A percentile compares a stretch with the other conserved stretches of the same genome.
phyloP scores from a whole-genome alignment of 2,888 invertebrate genomes.

The Idaea biselata region DNA sequence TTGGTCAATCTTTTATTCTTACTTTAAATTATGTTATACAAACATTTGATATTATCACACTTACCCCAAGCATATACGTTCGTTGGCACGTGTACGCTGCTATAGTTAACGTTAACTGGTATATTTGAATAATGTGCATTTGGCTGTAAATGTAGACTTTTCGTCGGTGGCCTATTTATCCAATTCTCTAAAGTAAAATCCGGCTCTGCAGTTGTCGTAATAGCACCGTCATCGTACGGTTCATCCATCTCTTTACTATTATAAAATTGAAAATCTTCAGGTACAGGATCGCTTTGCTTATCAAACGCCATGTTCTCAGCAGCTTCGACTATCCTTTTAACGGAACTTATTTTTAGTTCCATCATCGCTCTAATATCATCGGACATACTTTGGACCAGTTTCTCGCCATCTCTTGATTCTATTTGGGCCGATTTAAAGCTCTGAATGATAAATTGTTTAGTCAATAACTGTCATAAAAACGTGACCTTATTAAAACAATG shows the following conservation, averaged over 20 bases:
- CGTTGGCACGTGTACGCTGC: constrained; percentile 96
- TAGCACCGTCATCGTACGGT: constrained; percentile 71
- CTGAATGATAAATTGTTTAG: constrained; percentile 54
- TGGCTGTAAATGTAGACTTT: constrained; percentile 83
- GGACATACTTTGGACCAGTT: constrained; percentile 90
- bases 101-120: constrained; percentile 87
- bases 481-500: not conserved
- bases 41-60: constrained; percentile 25
- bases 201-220: constrained; percentile 78
- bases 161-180: constrained; percentile 78
- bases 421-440: constrained; percentile 90
- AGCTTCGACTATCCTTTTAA: constrained; percentile 92
- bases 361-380: constrained; percentile 93
- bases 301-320: constrained; percentile 90
- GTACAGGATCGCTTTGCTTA: constrained; percentile 74
- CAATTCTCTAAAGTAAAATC: constrained; percentile 74
- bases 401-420: constrained; percentile 87
- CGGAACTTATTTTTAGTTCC: constrained; percentile 92
- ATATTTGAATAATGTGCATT: constrained; percentile 90
- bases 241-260: constrained; percentile 86
- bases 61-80: constrained; percentile 95
- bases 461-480: not conserved
- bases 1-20: constrained; percentile 16
- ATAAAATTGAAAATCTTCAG: constrained; percentile 84
- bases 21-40: constrained; percentile 2